Evolutionary conservation across 2,888 invertebrate genomes (phyloP).

Genomic region (Anoplius nigerrimus): DNA sequence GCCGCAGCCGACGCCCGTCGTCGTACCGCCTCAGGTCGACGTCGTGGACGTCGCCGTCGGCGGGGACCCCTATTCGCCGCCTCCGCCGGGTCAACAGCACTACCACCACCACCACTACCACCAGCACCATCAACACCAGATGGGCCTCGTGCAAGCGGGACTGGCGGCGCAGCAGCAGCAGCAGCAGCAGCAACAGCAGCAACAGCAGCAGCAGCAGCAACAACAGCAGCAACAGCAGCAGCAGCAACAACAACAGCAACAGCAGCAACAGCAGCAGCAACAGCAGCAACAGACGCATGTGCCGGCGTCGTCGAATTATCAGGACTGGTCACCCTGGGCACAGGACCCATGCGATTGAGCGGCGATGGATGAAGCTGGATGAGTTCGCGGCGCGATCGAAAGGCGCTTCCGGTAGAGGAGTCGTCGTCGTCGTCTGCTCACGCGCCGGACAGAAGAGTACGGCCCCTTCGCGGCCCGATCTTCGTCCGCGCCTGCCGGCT

Average conservation of each 20-base stretch:
- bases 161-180: constrained; percentile 51
- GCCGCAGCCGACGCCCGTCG: constrained; percentile 61
- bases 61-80: constrained; percentile 73
- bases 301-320: constrained; percentile 56
- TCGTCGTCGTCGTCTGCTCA: no score
- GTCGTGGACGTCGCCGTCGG: constrained; percentile 58
- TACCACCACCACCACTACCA: constrained; percentile 67
- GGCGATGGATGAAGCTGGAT: no score
- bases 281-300: constrained; percentile 34
- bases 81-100: constrained; percentile 74
- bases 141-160: constrained; percentile 62
- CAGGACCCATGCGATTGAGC: constrained; percentile 69
- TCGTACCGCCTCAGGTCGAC: constrained; percentile 59
- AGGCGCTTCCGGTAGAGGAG: no score
- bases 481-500: no score
- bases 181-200: constrained; percentile 35
- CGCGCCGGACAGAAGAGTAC: no score
- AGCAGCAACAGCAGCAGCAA: no score
- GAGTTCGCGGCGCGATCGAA: no score
- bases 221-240: constrained; percentile 17
- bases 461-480: no score
- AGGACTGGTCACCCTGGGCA: constrained; percentile 67
- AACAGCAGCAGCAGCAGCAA: constrained; percentile 11
- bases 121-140: constrained; percentile 62
- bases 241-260: constrained; percentile 33